Evolutionary conservation across 2,797 vertebrate species (phyloP).

Genomic region (Coluber constrictor): DNA sequence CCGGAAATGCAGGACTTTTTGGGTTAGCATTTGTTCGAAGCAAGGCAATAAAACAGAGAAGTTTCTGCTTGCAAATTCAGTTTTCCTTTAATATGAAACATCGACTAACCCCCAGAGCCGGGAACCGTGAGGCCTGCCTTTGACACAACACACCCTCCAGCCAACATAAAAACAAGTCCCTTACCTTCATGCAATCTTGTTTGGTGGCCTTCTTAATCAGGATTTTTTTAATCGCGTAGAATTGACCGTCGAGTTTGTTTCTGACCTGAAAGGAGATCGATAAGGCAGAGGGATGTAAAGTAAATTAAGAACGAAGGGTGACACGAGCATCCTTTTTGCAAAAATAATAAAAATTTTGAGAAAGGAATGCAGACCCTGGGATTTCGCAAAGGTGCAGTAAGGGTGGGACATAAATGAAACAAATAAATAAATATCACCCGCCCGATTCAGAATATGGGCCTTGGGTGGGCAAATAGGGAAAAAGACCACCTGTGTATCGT

Average conservation of each 20-base stretch:
- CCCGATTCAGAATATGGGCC: neutral
- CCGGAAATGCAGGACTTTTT: neutral
- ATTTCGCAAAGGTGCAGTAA: no score
- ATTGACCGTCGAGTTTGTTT: constrained; percentile 93
- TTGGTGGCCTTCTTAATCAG: constrained; percentile 90
- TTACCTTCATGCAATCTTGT: constrained; percentile 93
- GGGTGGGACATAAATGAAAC: neutral
- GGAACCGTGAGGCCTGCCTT: neutral
- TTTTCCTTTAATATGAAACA: neutral
- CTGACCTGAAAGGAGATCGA: constrained; percentile 77
- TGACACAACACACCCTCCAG: neutral
- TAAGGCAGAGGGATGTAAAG: neutral
- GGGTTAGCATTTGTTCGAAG: neutral
- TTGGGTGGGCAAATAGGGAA: neutral
- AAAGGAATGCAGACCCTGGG: neutral
- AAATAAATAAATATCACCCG: neutral
- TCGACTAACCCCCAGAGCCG: neutral
- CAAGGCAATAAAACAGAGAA: neutral
- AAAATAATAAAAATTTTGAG: no score
- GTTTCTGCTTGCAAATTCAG: neutral
- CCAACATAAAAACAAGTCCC: constrained; percentile 4
- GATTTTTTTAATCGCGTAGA: constrained; percentile 96
- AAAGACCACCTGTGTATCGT: neutral
- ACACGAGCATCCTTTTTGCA: neutral
- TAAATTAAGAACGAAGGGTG: neutral